Evolutionary conservation across 1,140 invertebrate species (phyloP).

Genomic region (Dendroctonus valens): DNA sequence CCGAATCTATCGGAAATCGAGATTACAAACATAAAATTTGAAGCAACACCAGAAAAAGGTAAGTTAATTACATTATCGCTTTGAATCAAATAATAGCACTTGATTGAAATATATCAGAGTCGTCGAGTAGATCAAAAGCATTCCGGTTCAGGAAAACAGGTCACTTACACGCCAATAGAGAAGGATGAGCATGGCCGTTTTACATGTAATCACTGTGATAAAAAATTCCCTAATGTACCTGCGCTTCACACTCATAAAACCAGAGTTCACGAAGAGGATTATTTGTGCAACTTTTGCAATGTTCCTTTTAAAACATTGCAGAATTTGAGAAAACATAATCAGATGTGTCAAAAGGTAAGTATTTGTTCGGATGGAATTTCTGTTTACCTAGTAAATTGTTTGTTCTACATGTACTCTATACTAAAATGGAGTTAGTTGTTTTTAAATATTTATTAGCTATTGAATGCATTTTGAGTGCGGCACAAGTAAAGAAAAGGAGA

Average conservation of each 20-base stretch:
- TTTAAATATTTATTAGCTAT: too few species aligned
- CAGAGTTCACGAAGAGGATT: constrained; percentile 33
- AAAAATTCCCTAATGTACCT: constrained; percentile 29
- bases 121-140: background rate
- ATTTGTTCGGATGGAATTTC: constrained; percentile 1
- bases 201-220: constrained; percentile 30
- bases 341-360: constrained; percentile 35
- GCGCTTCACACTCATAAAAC: constrained; percentile 33
- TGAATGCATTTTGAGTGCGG: too few species aligned
- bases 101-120: too few species aligned
- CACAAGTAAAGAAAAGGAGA: too few species aligned
- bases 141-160: background rate
- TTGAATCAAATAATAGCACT: too few species aligned
- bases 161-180: constrained; percentile 5
- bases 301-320: constrained; percentile 33
- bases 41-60: background rate
- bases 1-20: constrained; percentile 30
- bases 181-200: constrained; percentile 23
- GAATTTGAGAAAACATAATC: constrained; percentile 37
- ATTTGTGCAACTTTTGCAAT: constrained; percentile 41
- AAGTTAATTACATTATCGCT: background rate
- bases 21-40: constrained; percentile 26
- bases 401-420: background rate
- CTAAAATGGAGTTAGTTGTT: too few species aligned
- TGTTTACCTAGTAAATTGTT: background rate